Evolutionary conservation across 1,140 invertebrate species (phyloP).

Genomic region (Lepidurus apus): DNA sequence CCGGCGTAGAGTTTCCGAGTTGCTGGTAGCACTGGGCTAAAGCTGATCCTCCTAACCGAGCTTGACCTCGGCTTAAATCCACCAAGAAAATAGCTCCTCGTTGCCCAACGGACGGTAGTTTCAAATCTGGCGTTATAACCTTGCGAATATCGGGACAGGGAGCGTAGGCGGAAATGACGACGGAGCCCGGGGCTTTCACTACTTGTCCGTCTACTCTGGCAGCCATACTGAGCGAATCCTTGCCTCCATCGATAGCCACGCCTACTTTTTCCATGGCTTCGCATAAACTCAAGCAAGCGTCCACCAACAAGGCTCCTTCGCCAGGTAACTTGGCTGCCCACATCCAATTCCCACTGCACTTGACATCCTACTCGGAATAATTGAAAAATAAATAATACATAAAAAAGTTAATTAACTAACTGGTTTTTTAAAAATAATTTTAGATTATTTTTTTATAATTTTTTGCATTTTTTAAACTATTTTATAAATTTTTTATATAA

Average conservation of each 20-base stretch:
- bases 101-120: constrained; percentile 55
- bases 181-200: constrained; percentile 73
- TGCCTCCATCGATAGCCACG: constrained; percentile 89
- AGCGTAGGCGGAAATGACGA: constrained; percentile 92
- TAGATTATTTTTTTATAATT: too few species aligned
- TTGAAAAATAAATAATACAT: background rate
- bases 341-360: constrained; percentile 99
- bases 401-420: too few species aligned
- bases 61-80: constrained; percentile 58
- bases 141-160: constrained; percentile 75
- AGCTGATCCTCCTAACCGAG: constrained; percentile 80
- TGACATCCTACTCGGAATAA: constrained; percentile 62
- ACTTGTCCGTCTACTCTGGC: constrained; percentile 66
- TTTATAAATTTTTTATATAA: too few species aligned
- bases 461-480: background rate
- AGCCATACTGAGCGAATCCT: constrained; percentile 97
- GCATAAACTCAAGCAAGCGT: constrained; percentile 85
- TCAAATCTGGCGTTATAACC: constrained; percentile 81
- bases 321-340: constrained; percentile 92
- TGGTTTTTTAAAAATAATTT: too few species aligned
- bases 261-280: constrained; percentile 75
- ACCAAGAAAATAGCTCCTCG: constrained; percentile 60
- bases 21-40: constrained; percentile 85
- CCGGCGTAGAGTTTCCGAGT: constrained; percentile 71
- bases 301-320: constrained; percentile 79